phyloP scores from a whole-genome alignment of 2,797 vertebrate species.

The Enteromius thamalakanensis region DNA sequence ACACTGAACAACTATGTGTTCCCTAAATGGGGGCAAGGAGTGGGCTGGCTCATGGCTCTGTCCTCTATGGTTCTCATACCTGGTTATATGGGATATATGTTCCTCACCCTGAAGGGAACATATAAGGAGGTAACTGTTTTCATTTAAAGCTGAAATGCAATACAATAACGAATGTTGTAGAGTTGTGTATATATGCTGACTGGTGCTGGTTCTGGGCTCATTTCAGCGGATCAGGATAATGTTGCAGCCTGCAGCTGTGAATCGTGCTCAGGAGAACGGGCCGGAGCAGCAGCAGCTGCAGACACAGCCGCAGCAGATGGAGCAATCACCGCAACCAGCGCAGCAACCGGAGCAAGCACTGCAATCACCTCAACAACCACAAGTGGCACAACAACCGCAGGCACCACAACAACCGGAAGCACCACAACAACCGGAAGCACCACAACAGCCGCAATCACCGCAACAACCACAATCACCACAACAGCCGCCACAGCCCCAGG shows the following conservation, averaged over 20 bases:
- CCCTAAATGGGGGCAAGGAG: slow-evolving; percentile 96
- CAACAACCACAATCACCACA: slow-evolving; percentile 41
- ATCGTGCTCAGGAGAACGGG: slow-evolving; percentile 86
- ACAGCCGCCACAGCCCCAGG: slow-evolving; percentile 39
- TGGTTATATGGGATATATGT: slow-evolving; percentile 98
- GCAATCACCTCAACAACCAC: slow-evolving; percentile 48
- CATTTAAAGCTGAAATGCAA: neutral
- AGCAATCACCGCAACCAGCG: slow-evolving; percentile 48
- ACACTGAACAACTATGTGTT: slow-evolving; percentile 95
- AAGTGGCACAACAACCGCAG: slow-evolving; percentile 62
- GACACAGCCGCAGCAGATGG: slow-evolving; percentile 66
- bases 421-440: slow-evolving; percentile 4
- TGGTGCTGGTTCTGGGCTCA: slow-evolving; percentile 28
- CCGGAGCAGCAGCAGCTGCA: slow-evolving; percentile 85
- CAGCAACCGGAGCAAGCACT: slow-evolving; percentile 63
- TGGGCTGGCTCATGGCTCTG: slow-evolving; percentile 97
- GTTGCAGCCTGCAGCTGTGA: slow-evolving; percentile 88
- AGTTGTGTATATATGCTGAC: slow-evolving; percentile 22
- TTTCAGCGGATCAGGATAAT: slow-evolving; percentile 92
- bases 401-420: slow-evolving; percentile 48
- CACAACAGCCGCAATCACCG: slow-evolving; percentile 63
- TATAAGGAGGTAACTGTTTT: slow-evolving; percentile 89
- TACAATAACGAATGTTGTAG: neutral
- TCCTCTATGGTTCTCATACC: slow-evolving; percentile 98
- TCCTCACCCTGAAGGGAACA: slow-evolving; percentile 91